Base-by-base conservation (phyloP, 2,113 vertebrate species). In the Tylochromis polylepis region DNA sequence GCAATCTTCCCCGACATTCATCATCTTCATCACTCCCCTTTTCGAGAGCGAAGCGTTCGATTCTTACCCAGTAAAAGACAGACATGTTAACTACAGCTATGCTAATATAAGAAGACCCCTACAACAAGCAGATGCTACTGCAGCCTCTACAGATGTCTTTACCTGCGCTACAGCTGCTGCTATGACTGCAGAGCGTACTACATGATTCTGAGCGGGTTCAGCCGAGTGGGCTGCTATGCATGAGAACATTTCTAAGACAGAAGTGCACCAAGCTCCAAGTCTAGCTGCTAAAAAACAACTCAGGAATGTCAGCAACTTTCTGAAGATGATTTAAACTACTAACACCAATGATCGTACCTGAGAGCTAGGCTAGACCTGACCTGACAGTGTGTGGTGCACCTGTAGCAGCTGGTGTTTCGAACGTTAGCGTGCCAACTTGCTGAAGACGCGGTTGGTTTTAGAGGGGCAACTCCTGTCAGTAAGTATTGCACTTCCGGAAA, bases 351-450 rank as follows among this genome's bases (percentile, higher is more conserved):
- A 77, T 56, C 31, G 86, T 88, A 91, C 93, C 91, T 94, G 93
- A 95, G 92, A 92, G 87, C 85, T 91, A 59, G 80, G 86, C 83
- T 56, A 53, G 60, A 89, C 86, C 88, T 88, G 87, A 92, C 82
- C 57, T 27, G 59, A 77, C 72, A 53, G 72, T 20, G 80, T 84
- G 91, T 51, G 82, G 56, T 81, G 83, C 85, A 84, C 81, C 81
- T 83, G 86, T 55, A 79, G 72, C 38, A 15, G 88, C 89, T 90
- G 86, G 84, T 88, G 85, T 87, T 89, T 81, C 59, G 38, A 82
- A 87, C 1, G 12, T 83, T 22, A 46, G 38, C 1, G 57, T 51
- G 56, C 3, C 62, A 18, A 75, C 31, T 36, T 5, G 38, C 56
- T 53, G 85, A 41, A 60, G 53, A 56, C 4, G 41, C 7, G 18